phyloP scores from a whole-genome alignment of 2,113 vertebrate species.

The Caloenas nicobarica region DNA sequence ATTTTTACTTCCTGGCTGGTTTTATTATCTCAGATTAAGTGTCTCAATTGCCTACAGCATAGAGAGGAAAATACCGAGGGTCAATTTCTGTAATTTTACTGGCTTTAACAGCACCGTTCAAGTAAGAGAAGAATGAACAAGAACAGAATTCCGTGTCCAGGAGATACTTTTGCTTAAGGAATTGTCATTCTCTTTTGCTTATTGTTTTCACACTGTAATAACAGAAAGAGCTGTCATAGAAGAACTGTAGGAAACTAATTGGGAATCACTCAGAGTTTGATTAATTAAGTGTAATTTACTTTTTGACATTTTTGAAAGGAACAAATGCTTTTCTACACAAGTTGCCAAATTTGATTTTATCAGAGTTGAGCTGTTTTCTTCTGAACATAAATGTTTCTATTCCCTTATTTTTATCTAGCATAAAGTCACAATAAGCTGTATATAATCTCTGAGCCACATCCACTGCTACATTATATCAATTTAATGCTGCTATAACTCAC shows the following conservation, averaged over 20 bases:
- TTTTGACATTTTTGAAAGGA: conserved; percentile 45
- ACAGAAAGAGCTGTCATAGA: conserved; percentile 46
- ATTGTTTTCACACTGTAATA: conserved; percentile 46
- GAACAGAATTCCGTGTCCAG: neutral
- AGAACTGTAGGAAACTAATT: conserved; percentile 60
- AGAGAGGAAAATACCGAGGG: neutral
- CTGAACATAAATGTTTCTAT: neutral
- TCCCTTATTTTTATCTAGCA: conserved; percentile 12
- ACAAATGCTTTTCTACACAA: conserved; percentile 17
- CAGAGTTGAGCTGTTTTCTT: neutral
- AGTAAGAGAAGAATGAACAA: neutral
- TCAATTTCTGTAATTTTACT: neutral
- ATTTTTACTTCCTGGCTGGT: neutral
- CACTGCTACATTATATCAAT: neutral
- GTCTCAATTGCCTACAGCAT: neutral
- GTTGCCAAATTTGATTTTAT: conserved; percentile 1
- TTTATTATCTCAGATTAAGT: neutral
- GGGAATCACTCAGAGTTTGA: conserved; percentile 53
- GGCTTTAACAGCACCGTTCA: neutral
- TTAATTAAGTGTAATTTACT: conserved; percentile 56
- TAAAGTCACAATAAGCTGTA: neutral
- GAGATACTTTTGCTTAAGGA: neutral
- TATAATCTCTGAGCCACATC: neutral
- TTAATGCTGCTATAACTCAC: neutral
- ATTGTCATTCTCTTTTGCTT: neutral